phyloP scores from a whole-genome alignment of 2,888 invertebrate genomes.

The Ophion ellenae region DNA sequence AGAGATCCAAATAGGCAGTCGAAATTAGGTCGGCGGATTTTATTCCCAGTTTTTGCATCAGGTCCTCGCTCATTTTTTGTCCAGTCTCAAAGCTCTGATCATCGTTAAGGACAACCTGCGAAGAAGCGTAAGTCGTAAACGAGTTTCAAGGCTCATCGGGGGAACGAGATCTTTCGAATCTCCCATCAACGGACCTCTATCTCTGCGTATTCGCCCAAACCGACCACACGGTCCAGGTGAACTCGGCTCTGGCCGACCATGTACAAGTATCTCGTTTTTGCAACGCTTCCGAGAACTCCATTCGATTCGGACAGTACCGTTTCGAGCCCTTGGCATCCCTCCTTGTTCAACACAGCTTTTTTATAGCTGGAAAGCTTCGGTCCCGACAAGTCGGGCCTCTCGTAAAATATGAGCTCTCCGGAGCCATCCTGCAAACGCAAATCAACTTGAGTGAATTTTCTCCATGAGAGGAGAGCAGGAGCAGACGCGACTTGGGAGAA shows the following conservation, averaged over 20 bases:
- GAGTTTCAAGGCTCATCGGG: neutral
- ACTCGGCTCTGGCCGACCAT: conserved; percentile 93
- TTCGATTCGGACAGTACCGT: conserved; percentile 86
- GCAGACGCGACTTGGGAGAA: too few relatives aligned
- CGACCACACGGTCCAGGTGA: conserved; percentile 93
- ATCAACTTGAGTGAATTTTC: neutral
- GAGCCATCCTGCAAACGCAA: conserved; percentile 83
- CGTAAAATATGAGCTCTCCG: conserved; percentile 91
- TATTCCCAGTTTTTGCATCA: conserved; percentile 89
- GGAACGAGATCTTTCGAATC: neutral
- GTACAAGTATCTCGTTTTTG: conserved; percentile 91
- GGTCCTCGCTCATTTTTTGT: conserved; percentile 87
- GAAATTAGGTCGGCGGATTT: conserved; percentile 87
- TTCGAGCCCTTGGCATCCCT: conserved; percentile 84
- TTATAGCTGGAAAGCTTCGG: conserved; percentile 92
- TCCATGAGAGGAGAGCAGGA: too few relatives aligned
- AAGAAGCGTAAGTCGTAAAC: conserved; percentile 50
- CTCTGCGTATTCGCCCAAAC: conserved; percentile 92
- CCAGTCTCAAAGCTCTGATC: conserved; percentile 89
- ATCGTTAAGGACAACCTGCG: conserved; percentile 87
- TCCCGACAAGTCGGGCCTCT: conserved; percentile 90
- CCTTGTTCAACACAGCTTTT: conserved; percentile 85
- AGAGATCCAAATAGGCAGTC: conserved; percentile 91
- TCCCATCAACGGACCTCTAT: conserved; percentile 87
- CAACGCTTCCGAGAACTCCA: conserved; percentile 90